These are phyloP conservation scores for Sparus aurata DNA, from an alignment of 2,797 vertebrate species.

Conservation along the genomic window DNA sequence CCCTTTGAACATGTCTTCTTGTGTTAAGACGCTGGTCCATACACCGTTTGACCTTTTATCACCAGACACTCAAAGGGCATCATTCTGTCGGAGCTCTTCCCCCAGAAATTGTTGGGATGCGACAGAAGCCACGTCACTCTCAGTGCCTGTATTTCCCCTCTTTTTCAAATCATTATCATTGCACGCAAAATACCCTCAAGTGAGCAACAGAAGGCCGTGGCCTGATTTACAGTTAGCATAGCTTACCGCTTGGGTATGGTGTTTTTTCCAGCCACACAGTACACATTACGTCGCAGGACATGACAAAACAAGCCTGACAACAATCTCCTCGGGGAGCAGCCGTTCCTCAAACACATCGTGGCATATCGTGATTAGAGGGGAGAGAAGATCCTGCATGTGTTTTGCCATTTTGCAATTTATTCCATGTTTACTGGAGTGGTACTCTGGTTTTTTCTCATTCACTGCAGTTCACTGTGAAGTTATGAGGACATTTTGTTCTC, in stretches of 20 bases:
- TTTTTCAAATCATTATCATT: constrained; percentile 43
- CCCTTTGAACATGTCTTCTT: background rate
- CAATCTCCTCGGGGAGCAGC: constrained; percentile 38
- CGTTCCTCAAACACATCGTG: constrained; percentile 28
- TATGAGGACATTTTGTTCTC: background rate
- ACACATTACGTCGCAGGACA: constrained; percentile 51
- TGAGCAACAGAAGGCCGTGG: background rate
- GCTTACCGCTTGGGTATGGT: constrained; percentile 11
- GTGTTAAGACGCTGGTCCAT: background rate
- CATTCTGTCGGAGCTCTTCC: constrained; percentile 13
- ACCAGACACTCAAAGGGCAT: constrained; percentile 54
- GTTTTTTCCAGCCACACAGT: constrained; percentile 30
- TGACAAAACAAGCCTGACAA: constrained; percentile 65
- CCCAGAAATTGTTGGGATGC: constrained; percentile 41
- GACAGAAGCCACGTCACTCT: constrained; percentile 9
- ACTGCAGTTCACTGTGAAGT: background rate
- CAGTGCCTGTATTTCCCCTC: constrained; percentile 6
- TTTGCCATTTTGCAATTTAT: constrained; percentile 31
- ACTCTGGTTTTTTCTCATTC: constrained; percentile 16
- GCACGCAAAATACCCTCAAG: background rate
- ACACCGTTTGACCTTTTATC: constrained; percentile 38
- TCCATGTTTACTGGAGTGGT: constrained; percentile 19
- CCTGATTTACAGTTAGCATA: constrained; percentile 16
- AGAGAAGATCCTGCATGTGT: constrained; percentile 8
- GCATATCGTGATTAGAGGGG: constrained; percentile 51